Conservation (phyloP, 2,113 vertebrate species). For the Psittacula cyanocephala region DNA sequence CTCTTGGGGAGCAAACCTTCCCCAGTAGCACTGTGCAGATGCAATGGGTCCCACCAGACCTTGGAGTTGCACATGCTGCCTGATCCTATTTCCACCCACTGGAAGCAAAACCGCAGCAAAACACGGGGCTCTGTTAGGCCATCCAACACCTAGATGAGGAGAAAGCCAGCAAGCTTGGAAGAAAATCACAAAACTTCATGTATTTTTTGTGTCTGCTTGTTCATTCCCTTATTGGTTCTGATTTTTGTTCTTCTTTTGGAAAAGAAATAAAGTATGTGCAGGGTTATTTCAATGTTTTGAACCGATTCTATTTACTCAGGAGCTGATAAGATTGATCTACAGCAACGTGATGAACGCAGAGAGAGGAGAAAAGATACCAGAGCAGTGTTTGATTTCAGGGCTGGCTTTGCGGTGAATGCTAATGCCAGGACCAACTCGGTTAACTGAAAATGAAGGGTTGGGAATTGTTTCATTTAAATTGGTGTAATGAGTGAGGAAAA, state of each 20-base stretch:
- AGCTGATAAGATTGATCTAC: constrained; percentile 25
- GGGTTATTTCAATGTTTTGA: background rate
- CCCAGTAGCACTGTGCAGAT: rapidly evolving
- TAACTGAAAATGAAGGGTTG: background rate
- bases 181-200: background rate
- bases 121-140: background rate
- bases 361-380: background rate
- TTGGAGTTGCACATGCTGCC: rapidly evolving
- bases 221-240: background rate
- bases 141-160: background rate
- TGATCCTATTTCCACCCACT: background rate
- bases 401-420: background rate
- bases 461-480: background rate
- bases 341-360: background rate
- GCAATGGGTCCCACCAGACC: background rate
- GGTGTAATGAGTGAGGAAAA: background rate
- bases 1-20: background rate
- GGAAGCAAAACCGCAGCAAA: background rate
- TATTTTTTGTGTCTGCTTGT: background rate
- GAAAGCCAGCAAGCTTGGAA: background rate
- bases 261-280: background rate
- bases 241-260: background rate
- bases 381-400: background rate
- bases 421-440: background rate
- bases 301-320: background rate